A percentile compares a stretch with the other conserved stretches of the same genome.
Evolutionary conservation across 2,113 vertebrate genomes (phyloP).

Genomic region (Anhinga rufa): DNA sequence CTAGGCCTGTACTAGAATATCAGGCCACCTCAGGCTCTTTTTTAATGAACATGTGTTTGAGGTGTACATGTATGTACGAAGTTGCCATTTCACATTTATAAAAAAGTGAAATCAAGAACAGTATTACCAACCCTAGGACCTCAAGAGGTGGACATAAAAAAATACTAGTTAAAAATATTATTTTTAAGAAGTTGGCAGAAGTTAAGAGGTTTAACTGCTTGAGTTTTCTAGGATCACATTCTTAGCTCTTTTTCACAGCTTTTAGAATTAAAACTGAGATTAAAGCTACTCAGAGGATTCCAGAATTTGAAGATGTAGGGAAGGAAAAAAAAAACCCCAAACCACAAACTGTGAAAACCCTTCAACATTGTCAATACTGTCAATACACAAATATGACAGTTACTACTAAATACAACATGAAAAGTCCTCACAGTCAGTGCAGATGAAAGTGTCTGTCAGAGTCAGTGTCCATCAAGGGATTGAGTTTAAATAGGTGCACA

Average conservation of each 20-base stretch:
- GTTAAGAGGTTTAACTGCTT: not conserved
- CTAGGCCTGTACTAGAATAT: not conserved
- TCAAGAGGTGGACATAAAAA: not conserved
- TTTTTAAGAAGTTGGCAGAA: not conserved
- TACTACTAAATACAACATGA: not conserved
- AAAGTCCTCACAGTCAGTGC: not conserved
- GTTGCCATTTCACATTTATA: not conserved
- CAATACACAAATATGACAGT: not conserved
- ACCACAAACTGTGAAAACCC: not conserved
- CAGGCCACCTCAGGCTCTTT: not conserved
- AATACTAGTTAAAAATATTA: fast-evolving
- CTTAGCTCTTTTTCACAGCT: not conserved
- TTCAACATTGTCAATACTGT: not conserved
- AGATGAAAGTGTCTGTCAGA: not conserved
- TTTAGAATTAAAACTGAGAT: not conserved
- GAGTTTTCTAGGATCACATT: not conserved
- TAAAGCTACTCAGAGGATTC: not conserved
- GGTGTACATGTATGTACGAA: not conserved
- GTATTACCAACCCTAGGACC: not conserved
- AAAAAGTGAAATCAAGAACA: not conserved
- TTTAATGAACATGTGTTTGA: not conserved
- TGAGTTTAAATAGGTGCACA: not conserved
- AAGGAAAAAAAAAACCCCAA: not conserved
- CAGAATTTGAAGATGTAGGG: not conserved
- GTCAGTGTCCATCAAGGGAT: not conserved